Conservation (phyloP, 2,797 vertebrate genomes). For the Pipistrellus kuhlii region DNA sequence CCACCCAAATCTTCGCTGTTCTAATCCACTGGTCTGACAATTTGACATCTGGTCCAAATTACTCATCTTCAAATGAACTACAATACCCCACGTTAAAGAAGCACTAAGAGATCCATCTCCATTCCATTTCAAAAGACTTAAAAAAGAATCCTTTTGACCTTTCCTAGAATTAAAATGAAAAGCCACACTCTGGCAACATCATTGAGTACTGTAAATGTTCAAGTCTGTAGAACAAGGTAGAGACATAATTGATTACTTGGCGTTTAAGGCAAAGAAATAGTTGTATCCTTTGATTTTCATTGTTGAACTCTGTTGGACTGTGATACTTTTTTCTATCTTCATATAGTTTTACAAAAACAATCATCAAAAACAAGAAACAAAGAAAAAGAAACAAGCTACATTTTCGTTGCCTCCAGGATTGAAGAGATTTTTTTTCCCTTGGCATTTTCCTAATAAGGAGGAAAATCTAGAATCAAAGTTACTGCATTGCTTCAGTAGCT, state of each 20-base stretch:
- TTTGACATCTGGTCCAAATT: slow-evolving; percentile 8
- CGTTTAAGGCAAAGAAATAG: slow-evolving; percentile 23
- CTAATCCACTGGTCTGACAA: background rate
- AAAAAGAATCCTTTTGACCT: slow-evolving; percentile 57
- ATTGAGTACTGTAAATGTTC: background rate
- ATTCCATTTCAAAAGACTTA: slow-evolving; percentile 72
- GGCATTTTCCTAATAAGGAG: slow-evolving; percentile 54
- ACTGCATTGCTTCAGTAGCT: slow-evolving; percentile 65
- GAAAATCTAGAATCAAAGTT: slow-evolving; percentile 70
- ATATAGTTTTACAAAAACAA: background rate
- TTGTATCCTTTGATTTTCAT: slow-evolving; percentile 55
- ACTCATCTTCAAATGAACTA: slow-evolving; percentile 35
- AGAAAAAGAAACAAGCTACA: slow-evolving; percentile 50
- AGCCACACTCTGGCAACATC: background rate
- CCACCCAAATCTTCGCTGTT: background rate
- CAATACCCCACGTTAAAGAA: background rate
- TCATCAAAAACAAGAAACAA: slow-evolving; percentile 61
- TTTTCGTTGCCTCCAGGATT: slow-evolving; percentile 47
- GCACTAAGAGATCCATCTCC: slow-evolving; percentile 28
- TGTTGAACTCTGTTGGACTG: slow-evolving; percentile 20
- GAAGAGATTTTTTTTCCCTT: slow-evolving; percentile 62
- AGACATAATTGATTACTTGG: slow-evolving; percentile 19
- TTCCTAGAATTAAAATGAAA: slow-evolving; percentile 74
- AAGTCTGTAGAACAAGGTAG: slow-evolving; percentile 13
- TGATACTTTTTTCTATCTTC: slow-evolving; percentile 13